These are phyloP conservation scores for Cygnus atratus DNA, from an alignment of 2,113 vertebrate species.

Conservation along the genomic window DNA sequence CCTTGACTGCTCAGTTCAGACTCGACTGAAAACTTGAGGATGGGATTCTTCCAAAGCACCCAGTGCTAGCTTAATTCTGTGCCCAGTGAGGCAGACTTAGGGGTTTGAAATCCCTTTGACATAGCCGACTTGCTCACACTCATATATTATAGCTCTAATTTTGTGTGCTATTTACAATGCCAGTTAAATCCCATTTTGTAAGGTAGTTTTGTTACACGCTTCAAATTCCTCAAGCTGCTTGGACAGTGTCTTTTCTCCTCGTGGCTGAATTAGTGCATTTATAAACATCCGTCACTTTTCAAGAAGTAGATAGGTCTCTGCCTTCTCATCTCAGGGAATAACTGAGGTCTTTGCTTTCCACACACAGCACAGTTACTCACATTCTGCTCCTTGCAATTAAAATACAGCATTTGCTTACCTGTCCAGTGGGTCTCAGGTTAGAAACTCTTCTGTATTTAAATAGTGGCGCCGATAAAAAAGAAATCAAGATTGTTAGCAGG, in stretches of 20 bases:
- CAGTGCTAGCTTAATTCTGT: neutral
- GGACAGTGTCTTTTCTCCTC: neutral
- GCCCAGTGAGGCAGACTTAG: neutral
- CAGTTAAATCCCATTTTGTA: neutral
- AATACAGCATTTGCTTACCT: neutral
- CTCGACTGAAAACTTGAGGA: neutral
- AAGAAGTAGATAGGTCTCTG: neutral
- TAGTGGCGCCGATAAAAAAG: neutral
- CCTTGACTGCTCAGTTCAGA: neutral
- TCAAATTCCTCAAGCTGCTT: neutral
- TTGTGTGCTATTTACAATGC: neutral
- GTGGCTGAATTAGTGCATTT: neutral
- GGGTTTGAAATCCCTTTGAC: neutral
- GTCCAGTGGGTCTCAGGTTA: neutral
- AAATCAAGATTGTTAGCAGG: neutral
- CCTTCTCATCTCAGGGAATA: neutral
- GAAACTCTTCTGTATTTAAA: neutral
- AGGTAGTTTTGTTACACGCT: neutral
- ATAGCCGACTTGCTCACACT: neutral
- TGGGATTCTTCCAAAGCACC: neutral
- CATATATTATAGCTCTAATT: fast-evolving
- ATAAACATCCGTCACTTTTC: neutral
- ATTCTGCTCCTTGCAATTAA: neutral
- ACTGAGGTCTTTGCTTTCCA: neutral
- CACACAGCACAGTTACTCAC: neutral